These are phyloP conservation scores for Acanthurus tractus DNA, from an alignment of 2,797 vertebrate species.

Conservation along the genomic window DNA sequence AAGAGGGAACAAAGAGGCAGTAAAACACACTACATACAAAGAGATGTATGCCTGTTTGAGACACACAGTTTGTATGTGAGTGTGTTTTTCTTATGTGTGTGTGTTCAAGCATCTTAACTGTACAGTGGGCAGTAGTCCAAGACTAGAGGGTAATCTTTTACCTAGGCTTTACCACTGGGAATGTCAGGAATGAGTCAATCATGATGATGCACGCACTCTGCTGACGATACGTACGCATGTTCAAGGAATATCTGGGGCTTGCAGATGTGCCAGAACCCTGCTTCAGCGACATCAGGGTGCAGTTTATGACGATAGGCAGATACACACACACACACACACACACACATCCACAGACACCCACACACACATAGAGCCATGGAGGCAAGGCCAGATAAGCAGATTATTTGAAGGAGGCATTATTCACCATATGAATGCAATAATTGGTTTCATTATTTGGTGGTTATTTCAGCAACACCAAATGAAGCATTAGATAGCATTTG, in stretches of 20 bases:
- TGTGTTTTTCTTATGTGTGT: constrained; percentile 55
- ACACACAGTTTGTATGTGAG: constrained; percentile 53
- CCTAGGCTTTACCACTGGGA: constrained; percentile 66
- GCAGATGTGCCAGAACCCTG: constrained; percentile 76
- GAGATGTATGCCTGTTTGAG: constrained; percentile 63
- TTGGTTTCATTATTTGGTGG: constrained; percentile 79
- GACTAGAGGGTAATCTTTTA: constrained; percentile 77
- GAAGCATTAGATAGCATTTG: constrained; percentile 64
- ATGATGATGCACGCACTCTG: constrained; percentile 75
- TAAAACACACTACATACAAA: constrained; percentile 72
- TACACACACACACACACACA: constrained; percentile 44
- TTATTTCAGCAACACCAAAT: constrained; percentile 70
- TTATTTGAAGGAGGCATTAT: constrained; percentile 81
- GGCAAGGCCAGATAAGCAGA: constrained; percentile 79
- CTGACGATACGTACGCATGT: constrained; percentile 62
- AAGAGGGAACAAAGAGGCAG: constrained; percentile 75
- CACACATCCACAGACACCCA: constrained; percentile 15
- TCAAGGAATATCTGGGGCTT: constrained; percentile 76
- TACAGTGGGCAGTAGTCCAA: constrained; percentile 79
- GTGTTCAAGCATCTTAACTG: constrained; percentile 72
- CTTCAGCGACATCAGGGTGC: constrained; percentile 62
- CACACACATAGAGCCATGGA: constrained; percentile 59
- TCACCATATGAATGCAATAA: constrained; percentile 78
- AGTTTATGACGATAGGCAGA: constrained; percentile 75
- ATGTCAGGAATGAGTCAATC: constrained; percentile 78